A percentile compares a stretch with the other conserved stretches of the same genome.
These are phyloP conservation scores for Megaptera novaeangliae DNA, from an alignment of 2,113 vertebrate genomes.

Conservation along the genomic window DNA sequence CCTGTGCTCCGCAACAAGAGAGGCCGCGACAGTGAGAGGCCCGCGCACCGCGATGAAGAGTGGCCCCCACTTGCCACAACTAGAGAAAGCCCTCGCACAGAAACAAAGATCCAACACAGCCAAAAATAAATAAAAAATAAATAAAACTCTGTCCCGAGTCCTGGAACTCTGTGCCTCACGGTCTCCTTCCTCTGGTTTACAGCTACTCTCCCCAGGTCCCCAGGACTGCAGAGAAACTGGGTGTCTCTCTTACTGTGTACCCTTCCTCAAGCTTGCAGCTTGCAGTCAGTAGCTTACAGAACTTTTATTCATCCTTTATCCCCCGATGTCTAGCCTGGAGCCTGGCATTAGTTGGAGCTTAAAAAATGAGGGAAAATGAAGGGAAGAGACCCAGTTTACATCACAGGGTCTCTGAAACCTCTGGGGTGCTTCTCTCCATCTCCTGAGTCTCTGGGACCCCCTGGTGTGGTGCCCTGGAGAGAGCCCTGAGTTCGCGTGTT, in stretches of 20 bases:
- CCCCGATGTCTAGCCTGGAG: neutral
- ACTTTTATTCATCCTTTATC: neutral
- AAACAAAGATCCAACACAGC: no score
- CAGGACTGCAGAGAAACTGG: neutral
- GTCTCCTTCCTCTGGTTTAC: neutral
- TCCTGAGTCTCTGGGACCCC: neutral
- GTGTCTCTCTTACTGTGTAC: neutral
- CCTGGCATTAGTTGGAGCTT: neutral
- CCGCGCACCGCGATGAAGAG: no score
- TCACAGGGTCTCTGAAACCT: neutral
- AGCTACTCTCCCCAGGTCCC: neutral
- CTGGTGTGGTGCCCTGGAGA: neutral
- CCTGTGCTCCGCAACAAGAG: no score
- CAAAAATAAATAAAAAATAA: no score
- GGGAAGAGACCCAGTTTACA: neutral
- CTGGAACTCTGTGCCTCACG: neutral
- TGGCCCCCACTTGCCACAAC: no score
- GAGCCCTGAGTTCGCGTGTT: neutral
- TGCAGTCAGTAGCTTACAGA: neutral
- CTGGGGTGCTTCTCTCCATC: neutral
- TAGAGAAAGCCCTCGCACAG: no score
- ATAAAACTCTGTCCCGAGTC: neutral
- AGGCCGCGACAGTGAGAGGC: no score
- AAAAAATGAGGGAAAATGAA: neutral
- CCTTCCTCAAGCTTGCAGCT: neutral